These are phyloP conservation scores for Tenualosa ilisha DNA, from an alignment of 2,797 vertebrate genomes.

Conservation along the genomic window DNA sequence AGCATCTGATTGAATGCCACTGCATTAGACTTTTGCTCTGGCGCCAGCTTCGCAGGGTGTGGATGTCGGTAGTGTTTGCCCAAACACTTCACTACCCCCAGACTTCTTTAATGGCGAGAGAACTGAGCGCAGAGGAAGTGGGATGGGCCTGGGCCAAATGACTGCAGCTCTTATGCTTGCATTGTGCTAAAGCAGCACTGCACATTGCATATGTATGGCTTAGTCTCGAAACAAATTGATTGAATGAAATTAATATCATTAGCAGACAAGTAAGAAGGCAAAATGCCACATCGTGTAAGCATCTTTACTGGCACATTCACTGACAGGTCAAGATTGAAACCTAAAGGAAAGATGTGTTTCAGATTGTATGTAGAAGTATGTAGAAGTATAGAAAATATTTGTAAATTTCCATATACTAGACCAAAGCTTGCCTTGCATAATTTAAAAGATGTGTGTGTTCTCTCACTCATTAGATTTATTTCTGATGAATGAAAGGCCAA, in stretches of 20 bases:
- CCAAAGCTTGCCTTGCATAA: not conserved
- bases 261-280: conserved; percentile 9
- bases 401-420: not conserved
- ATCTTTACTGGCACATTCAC: not conserved
- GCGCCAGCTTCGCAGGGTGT: not conserved
- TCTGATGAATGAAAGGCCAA: not conserved
- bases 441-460: not conserved
- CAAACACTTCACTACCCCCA: not conserved
- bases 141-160: not conserved
- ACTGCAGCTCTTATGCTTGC: not conserved
- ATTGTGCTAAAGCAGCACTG: not conserved
- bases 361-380: too few relatives aligned
- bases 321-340: not conserved
- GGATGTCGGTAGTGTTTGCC: not conserved
- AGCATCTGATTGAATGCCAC: not conserved
- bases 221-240: conserved; percentile 36
- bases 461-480: not conserved
- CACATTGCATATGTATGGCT: conserved; percentile 30
- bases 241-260: conserved; percentile 37
- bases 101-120: not conserved
- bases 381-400: too few relatives aligned
- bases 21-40: not conserved
- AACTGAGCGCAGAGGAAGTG: not conserved
- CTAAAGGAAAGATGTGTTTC: too few relatives aligned
- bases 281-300: not conserved